A percentile compares a stretch with the other conserved stretches of the same genome.
Conservation (phyloP, 2,888 invertebrate genomes). For the Ectropis crepuscularia region DNA sequence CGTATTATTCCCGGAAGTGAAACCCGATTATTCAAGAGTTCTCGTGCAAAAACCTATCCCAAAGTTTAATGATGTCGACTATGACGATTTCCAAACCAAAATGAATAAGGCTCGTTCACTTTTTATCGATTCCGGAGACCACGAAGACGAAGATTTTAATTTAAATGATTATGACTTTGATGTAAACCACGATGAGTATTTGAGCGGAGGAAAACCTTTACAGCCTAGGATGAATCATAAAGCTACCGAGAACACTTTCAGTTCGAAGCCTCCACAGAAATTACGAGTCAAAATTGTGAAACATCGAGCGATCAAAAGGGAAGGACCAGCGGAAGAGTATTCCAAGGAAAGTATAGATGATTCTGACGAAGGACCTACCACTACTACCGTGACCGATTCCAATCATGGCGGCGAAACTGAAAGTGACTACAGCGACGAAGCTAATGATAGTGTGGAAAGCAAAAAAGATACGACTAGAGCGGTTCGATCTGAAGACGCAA, state of each 20-base stretch:
- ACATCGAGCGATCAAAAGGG: slow-evolving; percentile 41
- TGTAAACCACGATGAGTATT: slow-evolving; percentile 71
- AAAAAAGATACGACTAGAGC: slow-evolving; percentile 47
- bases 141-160: slow-evolving; percentile 76
- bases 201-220: slow-evolving; percentile 63
- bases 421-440: slow-evolving; percentile 54
- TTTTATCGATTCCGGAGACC: slow-evolving; percentile 60
- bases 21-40: slow-evolving; percentile 38
- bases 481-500: slow-evolving; percentile 56
- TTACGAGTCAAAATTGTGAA: slow-evolving; percentile 42
- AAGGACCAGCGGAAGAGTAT: slow-evolving; percentile 38
- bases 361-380: slow-evolving; percentile 55
- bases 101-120: slow-evolving; percentile 47
- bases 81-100: slow-evolving; percentile 66
- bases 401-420: slow-evolving; percentile 39
- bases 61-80: slow-evolving; percentile 64
- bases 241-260: neutral
- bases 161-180: slow-evolving; percentile 76
- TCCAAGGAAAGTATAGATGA: slow-evolving; percentile 54
- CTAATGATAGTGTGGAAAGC: slow-evolving; percentile 55
- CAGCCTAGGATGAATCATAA: slow-evolving; percentile 54
- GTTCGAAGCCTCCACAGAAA: slow-evolving; percentile 38
- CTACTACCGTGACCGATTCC: slow-evolving; percentile 43
- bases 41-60: slow-evolving; percentile 72
- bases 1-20: no score